Evolutionary conservation across 2,888 invertebrate species (phyloP), one percentile per base, ranked within the genome.

Genomic region (Microctonus aethiopoides): DNA sequence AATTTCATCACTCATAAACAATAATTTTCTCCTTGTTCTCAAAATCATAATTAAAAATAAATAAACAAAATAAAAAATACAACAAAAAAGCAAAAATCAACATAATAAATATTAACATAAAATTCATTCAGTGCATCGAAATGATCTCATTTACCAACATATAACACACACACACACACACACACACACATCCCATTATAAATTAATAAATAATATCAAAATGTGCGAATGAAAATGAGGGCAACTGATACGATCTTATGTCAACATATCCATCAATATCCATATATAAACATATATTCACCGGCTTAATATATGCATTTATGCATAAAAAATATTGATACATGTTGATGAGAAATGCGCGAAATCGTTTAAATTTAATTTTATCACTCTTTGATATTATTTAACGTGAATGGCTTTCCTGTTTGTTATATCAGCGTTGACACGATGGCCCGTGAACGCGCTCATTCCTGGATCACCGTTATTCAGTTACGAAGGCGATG

Each of bases 381-480:
- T 59, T 59, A 52, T 51, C 46, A 29, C 59, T 22, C n/a, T 46
- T 62, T 41, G 41, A 41, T 41, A 24, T 24, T 41, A 39, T 62
- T 62, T 41, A 16, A 62, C 29, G 62, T 41, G 46, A 62, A 62
- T 62, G 62, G 41, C 41, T 62, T 63, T 63, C 52, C 52, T 34
- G 51, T 63, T 63, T 62, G 54, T 56, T 54, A 54, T 29, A 62
- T 62, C 72, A 74, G 79, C 77, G 20, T 79, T 81, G 67, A 79
- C 77, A 16, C 78, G 75, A 67, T 86, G 85, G 86, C 85, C 83
- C 16, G 82, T 86, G 70, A 85, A 86, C 73, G 83, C 80, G 64
- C 78, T 86, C 67, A 80, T 86, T 61, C 81, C 86, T 34, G 81
- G 85, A 60, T 76, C 81, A n/a, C 85, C 86, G 51, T 79, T 86